Base-by-base conservation (phyloP, 2,888 invertebrate genomes). In the Salpingus planirostris region DNA sequence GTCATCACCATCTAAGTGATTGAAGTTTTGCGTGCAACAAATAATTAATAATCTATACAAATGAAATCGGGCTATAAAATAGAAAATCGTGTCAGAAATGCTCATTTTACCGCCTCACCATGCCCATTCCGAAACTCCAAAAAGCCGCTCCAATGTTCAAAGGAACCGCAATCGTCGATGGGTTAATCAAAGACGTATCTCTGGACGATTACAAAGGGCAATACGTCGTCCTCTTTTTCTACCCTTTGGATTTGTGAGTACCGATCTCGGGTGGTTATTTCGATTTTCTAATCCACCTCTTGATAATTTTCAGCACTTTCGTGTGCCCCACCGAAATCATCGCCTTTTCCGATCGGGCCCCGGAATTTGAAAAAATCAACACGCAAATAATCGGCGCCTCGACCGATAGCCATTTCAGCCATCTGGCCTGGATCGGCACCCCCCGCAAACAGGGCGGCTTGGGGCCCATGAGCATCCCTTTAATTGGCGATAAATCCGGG, bases 351-450 rank as follows among this genome's bases (percentile, higher is more conserved):
- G 97, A 98, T 51, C 78, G 87, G 39, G 80, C 75, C 0, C 74
- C 78, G 18, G 86, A 89, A 54, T 90, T 90, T 68, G 74, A 78
- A 41, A 78, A 82, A 55, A 84, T 93, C 52, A 79, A 80, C 28
- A 88, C 89, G 57, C 85, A 90, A 59, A 65, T 96, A 4, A 72
- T 97, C 52, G 97, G 81, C 32, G 89, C 86, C 38, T 96, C 96
- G 29, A 93, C 93, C 13, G 97, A 98, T 70, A 92, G 92, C 28
- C 92, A 96, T 65, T 97, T 90, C 73, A 84, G 84, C 13, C 97
- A 98, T 64, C 74, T 97, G 59, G 97, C 97, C 22, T 98, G 97
- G 97, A 73, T 90, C 35, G 91, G 92, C 66, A 91, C 89, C 1
- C 83, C 95, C 1, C 80, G 96, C 35, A 95, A 96, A 58, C 81